Conservation (phyloP, 2,888 invertebrate genomes). For the Eledone cirrhosa region DNA sequence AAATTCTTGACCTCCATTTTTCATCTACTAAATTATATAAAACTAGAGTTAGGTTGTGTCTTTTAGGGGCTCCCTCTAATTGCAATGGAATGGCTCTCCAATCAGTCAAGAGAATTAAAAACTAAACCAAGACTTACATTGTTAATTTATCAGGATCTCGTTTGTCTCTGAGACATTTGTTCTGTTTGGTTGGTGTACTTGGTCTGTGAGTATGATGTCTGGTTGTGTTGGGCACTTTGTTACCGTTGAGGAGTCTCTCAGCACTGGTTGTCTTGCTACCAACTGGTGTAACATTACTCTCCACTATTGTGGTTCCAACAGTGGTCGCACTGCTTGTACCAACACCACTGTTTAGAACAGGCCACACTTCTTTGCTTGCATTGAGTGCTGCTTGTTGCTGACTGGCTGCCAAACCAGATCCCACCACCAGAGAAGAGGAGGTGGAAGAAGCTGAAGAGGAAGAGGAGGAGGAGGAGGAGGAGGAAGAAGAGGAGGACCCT, state of each 20-base stretch:
- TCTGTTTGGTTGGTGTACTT: conserved; percentile 27
- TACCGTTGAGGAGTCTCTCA: conserved; percentile 28
- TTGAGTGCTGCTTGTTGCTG: conserved; percentile 24
- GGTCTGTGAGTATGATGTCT: conserved; percentile 23
- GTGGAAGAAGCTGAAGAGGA: conserved; percentile 16
- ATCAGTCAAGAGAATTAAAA: too few species aligned
- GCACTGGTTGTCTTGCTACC: conserved; percentile 23
- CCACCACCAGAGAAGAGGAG: conserved; percentile 20
- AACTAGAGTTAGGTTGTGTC: too few species aligned
- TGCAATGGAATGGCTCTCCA: too few species aligned
- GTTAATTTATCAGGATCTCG: conserved; percentile 26
- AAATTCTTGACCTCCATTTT: too few species aligned
- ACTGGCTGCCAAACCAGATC: conserved; percentile 1
- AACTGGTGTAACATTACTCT: conserved; percentile 29
- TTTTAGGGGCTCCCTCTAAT: too few species aligned
- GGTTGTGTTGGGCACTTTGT: conserved; percentile 27
- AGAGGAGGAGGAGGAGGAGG: conserved; percentile 25
- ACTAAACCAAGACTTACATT: not conserved
- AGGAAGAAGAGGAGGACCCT: conserved; percentile 21
- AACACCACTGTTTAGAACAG: conserved; percentile 47
- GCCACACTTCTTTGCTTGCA: conserved; percentile 56
- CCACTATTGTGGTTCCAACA: conserved; percentile 12
- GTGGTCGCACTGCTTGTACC: conserved; percentile 31
- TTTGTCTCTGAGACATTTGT: conserved; percentile 23
- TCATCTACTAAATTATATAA: too few species aligned